Percentiles rank a stretch among this genome's conserved stretches.
These are phyloP conservation scores for Lasioglossum albipes DNA, from an alignment of 1,140 invertebrate genomes.

Conservation along the genomic window DNA sequence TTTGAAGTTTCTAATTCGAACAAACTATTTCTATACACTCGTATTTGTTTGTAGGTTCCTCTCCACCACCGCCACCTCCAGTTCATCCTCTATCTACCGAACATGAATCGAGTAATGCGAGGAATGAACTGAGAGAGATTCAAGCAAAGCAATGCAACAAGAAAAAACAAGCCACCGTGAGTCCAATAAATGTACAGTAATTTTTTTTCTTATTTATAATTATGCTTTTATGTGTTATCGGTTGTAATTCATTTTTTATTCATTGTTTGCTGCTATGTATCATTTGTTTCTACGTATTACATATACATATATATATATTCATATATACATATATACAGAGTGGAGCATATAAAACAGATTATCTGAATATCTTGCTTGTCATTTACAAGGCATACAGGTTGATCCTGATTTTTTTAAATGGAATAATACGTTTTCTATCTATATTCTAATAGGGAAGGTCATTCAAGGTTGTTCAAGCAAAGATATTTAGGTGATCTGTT, in stretches of 20 bases:
- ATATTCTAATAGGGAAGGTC: too few relatives aligned
- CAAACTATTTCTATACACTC: not conserved
- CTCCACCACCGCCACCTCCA: slow-evolving; percentile 71
- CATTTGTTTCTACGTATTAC: slow-evolving; percentile 36
- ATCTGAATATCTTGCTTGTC: too few relatives aligned
- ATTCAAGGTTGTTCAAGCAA: too few relatives aligned
- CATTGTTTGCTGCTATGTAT: slow-evolving; percentile 56
- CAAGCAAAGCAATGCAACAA: slow-evolving; percentile 81
- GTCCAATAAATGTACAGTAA: slow-evolving; percentile 79
- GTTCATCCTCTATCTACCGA: slow-evolving; percentile 81
- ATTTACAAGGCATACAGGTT: too few relatives aligned
- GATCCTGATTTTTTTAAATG: too few relatives aligned
- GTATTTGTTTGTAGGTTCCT: slow-evolving; percentile 67
- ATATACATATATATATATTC: slow-evolving; percentile 28
- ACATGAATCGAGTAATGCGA: slow-evolving; percentile 84
- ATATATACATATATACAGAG: too few relatives aligned
- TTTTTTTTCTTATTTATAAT: slow-evolving; percentile 65
- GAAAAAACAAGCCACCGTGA: slow-evolving; percentile 89
- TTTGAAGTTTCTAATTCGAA: too few relatives aligned
- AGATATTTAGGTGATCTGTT: too few relatives aligned
- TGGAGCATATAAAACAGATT: too few relatives aligned
- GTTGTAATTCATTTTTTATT: slow-evolving; percentile 50
- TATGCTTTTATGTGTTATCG: slow-evolving; percentile 52
- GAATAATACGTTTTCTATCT: too few relatives aligned
- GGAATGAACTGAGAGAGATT: slow-evolving; percentile 88